Evolutionary conservation across 2,888 invertebrate species (phyloP), one percentile per base, ranked within the genome.

Genomic region (Zhuqinia jingwanae): DNA sequence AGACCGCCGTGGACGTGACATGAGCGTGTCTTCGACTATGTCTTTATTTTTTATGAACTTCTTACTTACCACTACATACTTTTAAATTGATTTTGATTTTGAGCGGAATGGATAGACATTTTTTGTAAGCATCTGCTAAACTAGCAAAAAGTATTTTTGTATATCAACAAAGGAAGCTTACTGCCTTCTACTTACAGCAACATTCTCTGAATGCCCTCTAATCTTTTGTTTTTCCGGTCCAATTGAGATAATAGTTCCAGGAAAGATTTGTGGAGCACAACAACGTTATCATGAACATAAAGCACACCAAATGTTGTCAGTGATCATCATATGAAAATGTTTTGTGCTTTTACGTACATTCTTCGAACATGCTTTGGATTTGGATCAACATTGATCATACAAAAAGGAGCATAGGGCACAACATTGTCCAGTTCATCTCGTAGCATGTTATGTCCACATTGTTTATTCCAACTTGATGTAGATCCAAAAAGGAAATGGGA

Each of bases 201-300:
- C 2, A 30, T 76, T 76, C 76, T n/a, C n/a, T 5, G 76, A 76
- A 76, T 30, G 27, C 17, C 13, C 0, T 56, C 76, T 53, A 53
- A 53, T 73, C 50, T 76, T 76, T 76, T 30, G 53, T 76, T 56
- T 70, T 76, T 76, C 76, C 76, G 76, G 56, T 56, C 56, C 56
- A 27, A n/a, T 8, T 75, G 22, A 42, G 36, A 11, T 11, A 68
- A 25, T 10, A 42, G 65, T 65, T 65, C 65, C 65, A 36, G 36
- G 65, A 65, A 65, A 20, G 17, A 17, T 65, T 36, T 65, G 1
- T 65, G 65, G 65, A 65, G 30, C 65, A 65, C 50, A 6, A 30
- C 15, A n/a, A 3, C 30, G 36, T 65, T 30, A 36, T 36, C 17
- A 36, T 65, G 17, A 65, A 65, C 36, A 20, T 65, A 36, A 36